These are phyloP conservation scores for Chrysolina haemoptera DNA, from an alignment of 2,888 invertebrate species.

Conservation along the genomic window DNA sequence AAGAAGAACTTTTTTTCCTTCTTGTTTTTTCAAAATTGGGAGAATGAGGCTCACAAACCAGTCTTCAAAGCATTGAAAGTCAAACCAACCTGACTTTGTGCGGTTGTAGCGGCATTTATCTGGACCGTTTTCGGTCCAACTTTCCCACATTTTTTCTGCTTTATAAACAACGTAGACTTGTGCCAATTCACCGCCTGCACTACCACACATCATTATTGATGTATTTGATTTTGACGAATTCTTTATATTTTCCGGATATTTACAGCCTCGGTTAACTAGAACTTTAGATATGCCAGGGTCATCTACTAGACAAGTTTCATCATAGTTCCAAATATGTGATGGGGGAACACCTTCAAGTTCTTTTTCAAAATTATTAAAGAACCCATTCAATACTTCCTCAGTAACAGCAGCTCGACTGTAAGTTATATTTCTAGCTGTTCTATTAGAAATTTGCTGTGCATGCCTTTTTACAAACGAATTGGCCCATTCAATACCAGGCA, in stretches of 20 bases:
- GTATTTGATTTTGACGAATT: conserved; percentile 57
- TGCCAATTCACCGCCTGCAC: conserved; percentile 39
- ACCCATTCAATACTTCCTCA: conserved; percentile 24
- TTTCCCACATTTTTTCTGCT: conserved; percentile 52
- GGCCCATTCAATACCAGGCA: conserved; percentile 13
- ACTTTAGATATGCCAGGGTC: conserved; percentile 54
- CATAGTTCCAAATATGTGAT: conserved; percentile 55
- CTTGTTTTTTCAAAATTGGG: conserved; percentile 2
- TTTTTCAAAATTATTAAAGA: conserved; percentile 33
- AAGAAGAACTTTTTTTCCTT: neutral
- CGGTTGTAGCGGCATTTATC: conserved; percentile 59
- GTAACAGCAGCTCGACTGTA: conserved; percentile 13
- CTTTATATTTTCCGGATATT: conserved; percentile 55
- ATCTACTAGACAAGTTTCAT: conserved; percentile 53
- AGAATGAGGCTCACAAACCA: conserved; percentile 11
- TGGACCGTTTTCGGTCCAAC: conserved; percentile 58
- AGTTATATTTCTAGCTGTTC: conserved; percentile 5
- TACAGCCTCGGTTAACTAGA: conserved; percentile 28
- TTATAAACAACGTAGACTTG: conserved; percentile 59
- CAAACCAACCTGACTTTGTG: conserved; percentile 16
- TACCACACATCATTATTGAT: conserved; percentile 57
- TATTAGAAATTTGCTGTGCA: conserved; percentile 12
- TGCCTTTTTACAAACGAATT: conserved; percentile 20
- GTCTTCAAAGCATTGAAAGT: conserved; percentile 18
- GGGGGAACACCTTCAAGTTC: conserved; percentile 39